Conservation (phyloP, 2,113 vertebrate species). For the Tringa solitaria region DNA sequence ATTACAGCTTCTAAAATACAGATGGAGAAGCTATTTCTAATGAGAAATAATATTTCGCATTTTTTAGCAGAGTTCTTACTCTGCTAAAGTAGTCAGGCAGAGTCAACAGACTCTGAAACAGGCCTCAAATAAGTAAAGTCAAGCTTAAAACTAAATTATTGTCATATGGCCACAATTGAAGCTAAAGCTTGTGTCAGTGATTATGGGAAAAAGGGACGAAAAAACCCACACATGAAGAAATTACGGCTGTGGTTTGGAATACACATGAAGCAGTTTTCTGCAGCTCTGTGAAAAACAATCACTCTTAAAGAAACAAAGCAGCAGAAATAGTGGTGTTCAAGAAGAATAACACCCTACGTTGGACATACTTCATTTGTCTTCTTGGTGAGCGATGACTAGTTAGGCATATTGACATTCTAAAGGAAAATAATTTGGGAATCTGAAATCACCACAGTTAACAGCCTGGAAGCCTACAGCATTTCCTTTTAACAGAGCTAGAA, state of each 20-base stretch:
- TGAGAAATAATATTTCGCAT: background rate
- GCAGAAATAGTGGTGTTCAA: background rate
- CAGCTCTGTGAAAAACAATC: background rate
- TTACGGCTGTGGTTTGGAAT: slow-evolving; percentile 25
- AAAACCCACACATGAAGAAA: background rate
- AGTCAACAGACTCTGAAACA: background rate
- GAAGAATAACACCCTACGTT: background rate
- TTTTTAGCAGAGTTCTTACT: background rate
- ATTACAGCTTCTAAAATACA: background rate
- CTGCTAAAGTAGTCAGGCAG: too few species aligned
- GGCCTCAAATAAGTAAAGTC: background rate
- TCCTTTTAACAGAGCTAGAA: background rate
- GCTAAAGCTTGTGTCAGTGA: background rate
- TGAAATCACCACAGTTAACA: background rate
- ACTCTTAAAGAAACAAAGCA: background rate
- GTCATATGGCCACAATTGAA: background rate
- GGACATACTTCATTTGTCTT: background rate
- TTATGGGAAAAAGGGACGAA: background rate
- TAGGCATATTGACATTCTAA: background rate
- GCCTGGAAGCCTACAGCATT: background rate
- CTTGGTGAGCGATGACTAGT: background rate
- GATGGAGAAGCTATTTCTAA: background rate
- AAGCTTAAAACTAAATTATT: background rate
- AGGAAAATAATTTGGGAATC: background rate
- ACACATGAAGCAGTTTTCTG: background rate